Evolutionary conservation across 2,888 invertebrate species (phyloP), one percentile per base, ranked within the genome.

Genomic region (Apamea crenata): DNA sequence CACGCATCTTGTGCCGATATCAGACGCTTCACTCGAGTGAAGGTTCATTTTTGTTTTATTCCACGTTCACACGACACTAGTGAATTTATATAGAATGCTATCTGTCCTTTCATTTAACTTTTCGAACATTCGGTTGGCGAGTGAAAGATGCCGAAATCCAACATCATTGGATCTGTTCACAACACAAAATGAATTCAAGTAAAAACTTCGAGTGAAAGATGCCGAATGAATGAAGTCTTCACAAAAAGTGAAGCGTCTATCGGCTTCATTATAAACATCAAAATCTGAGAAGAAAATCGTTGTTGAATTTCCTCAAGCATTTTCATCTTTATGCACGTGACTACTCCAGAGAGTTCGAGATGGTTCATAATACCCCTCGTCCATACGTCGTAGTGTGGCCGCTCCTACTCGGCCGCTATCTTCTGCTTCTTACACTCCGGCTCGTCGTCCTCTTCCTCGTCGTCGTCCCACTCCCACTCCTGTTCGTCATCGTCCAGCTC

Each of bases 381-480:
- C 21, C 8, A 25, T 16, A 50, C 5, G 25, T 25, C 25, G 0
- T 0, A 61, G 14, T 25, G 74, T 2, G 12, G 1, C 32, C 68
- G 74, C 67, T 78, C 66, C 40, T 86, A 82, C 73, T 85, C 80
- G 5, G 76, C 81, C 1, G 77, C 12, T 18, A 72, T 0, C 72
- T 83, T 93, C 56, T 71, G 71, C 76, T 92, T 93, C 93, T 96
- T 96, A 80, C 78, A 81, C 5, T 94, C 94, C 0, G 93, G 93
- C 65, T 95, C 95, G 40, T 96, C 96, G 3, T 95, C 95, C 0
- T 96, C 96, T 1, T 96, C 96, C 5, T 95, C 96, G 0, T 96
- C 96, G 84, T 96, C 96, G 16, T 91, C 96, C 95, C 96, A 95
- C 87, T 96, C 96, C 96, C 96, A 96, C 80, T 96, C 96, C 71